Percentiles rank a stretch among this genome's conserved stretches.
Evolutionary conservation across 2,797 vertebrate genomes (phyloP).

Genomic region (Heterohyrax brucei): DNA sequence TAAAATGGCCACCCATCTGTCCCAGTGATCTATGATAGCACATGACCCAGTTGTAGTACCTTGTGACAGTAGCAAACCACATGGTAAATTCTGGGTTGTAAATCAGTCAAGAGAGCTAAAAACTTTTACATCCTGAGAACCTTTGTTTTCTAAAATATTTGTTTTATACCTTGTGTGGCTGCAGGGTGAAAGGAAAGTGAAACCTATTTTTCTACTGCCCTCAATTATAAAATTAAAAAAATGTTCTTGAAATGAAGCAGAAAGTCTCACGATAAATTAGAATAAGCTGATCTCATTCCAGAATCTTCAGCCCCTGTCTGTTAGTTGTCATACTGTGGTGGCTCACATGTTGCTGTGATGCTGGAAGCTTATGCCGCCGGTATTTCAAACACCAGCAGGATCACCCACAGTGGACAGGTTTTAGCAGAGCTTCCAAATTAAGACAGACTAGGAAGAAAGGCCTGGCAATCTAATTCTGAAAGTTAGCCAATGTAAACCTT

Average conservation of each 20-base stretch:
- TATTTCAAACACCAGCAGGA: not conserved
- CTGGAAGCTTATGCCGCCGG: not conserved
- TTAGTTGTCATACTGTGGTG: not conserved
- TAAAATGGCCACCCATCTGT: accelerated
- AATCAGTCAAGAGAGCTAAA: not conserved
- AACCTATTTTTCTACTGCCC: not conserved
- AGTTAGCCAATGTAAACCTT: not conserved
- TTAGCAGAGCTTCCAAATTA: not conserved
- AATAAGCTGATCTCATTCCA: not conserved
- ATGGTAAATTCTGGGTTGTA: not conserved
- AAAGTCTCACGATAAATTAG: not conserved
- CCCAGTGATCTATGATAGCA: not conserved
- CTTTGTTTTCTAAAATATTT: not conserved
- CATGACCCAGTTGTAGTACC: accelerated
- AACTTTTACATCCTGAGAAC: not conserved
- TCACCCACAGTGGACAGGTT: not conserved
- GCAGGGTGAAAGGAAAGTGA: not conserved
- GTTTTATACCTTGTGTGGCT: not conserved
- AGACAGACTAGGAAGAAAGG: not conserved
- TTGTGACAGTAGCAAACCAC: not conserved
- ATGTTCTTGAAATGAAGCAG: conserved; percentile 9
- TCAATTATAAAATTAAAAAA: not conserved
- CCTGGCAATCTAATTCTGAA: not conserved
- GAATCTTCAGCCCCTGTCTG: not conserved
- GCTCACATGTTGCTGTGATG: not conserved